These are phyloP conservation scores for Molossus alvarezi DNA, from an alignment of 2,797 vertebrate species.

Conservation along the genomic window DNA sequence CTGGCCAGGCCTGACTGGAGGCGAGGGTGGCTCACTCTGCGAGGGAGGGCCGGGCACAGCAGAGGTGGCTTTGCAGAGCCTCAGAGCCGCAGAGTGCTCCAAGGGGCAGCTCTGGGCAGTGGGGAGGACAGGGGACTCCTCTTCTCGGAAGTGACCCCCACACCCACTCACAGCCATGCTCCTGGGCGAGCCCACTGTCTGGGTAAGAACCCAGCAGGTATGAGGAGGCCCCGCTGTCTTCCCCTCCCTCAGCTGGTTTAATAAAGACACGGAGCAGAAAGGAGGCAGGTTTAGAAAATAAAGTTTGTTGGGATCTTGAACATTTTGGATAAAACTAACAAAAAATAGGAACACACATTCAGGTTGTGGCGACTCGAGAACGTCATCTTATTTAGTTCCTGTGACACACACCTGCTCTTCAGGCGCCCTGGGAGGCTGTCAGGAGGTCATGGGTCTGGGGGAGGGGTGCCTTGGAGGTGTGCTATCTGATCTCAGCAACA, in stretches of 20 bases:
- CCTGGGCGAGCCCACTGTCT: background rate
- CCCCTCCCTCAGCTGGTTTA: constrained; percentile 36
- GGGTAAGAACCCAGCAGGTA: background rate
- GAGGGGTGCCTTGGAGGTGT: background rate
- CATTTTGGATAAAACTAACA: constrained; percentile 79
- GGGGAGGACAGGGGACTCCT: background rate
- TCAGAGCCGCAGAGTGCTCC: background rate
- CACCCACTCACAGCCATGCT: accelerated
- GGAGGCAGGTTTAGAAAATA: constrained; percentile 86
- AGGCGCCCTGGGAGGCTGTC: constrained; percentile 61
- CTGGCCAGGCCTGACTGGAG: background rate
- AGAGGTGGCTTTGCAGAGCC: background rate
- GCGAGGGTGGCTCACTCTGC: accelerated
- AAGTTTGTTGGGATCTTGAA: constrained; percentile 85
- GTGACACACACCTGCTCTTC: constrained; percentile 26
- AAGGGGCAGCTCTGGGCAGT: background rate
- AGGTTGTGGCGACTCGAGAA: background rate
- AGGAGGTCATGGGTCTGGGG: constrained; percentile 35
- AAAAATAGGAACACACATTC: constrained; percentile 72
- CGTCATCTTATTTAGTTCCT: constrained; percentile 70
- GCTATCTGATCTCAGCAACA: constrained; percentile 58
- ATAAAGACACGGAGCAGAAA: constrained; percentile 86
- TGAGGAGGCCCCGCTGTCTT: background rate
- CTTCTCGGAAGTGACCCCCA: background rate
- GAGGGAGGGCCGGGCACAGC: background rate